phyloP scores from a whole-genome alignment of 2,797 vertebrate genomes.

The Myotis daubentonii region DNA sequence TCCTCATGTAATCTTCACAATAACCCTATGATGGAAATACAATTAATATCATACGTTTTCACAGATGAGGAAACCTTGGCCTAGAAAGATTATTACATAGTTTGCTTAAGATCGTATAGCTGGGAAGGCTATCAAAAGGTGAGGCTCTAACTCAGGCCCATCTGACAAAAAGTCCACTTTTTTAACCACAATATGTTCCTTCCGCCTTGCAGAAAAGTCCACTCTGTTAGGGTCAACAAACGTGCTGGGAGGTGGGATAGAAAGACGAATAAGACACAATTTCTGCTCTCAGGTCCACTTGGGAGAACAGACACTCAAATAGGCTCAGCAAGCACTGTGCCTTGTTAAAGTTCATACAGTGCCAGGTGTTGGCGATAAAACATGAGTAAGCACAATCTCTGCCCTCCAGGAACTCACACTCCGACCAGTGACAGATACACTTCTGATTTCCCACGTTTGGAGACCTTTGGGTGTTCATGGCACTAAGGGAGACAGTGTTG shows the following conservation, averaged over 20 bases:
- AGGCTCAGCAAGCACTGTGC: neutral
- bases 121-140: neutral
- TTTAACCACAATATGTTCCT: neutral
- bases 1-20: neutral
- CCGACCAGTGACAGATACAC: neutral
- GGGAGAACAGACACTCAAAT: neutral
- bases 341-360: neutral
- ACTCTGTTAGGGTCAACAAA: neutral
- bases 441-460: neutral
- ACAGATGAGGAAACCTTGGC: neutral
- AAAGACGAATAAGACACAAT: neutral
- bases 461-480: neutral
- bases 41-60: neutral
- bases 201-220: slow-evolving; percentile 37
- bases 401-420: neutral
- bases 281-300: neutral
- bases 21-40: neutral
- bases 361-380: neutral
- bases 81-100: neutral
- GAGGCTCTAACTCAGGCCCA: neutral
- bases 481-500: neutral
- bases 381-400: neutral
- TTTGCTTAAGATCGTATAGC: neutral
- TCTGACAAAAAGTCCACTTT: neutral
- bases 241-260: neutral